phyloP scores from a whole-genome alignment of 2,888 invertebrate genomes.

The Oscheius sp. region DNA sequence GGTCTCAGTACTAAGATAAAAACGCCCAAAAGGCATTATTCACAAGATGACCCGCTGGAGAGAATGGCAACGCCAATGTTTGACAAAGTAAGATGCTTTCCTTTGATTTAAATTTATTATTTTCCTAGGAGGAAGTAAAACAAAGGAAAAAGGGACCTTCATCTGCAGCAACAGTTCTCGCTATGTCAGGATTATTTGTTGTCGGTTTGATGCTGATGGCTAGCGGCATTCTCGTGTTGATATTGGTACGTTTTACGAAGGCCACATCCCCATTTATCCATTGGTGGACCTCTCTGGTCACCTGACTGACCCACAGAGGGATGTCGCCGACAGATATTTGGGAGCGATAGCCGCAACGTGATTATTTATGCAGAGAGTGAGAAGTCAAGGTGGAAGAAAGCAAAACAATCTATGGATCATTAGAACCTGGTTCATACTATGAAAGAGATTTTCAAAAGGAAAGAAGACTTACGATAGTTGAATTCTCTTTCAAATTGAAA shows the following conservation, averaged over 20 bases:
- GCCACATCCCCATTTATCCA: constrained; percentile 5
- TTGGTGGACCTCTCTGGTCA: constrained; percentile 8
- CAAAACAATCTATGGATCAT: too few species aligned
- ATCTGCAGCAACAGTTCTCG: constrained; percentile 65
- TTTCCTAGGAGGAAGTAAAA: constrained; percentile 53
- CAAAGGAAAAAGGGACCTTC: constrained; percentile 66
- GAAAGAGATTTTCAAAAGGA: too few species aligned
- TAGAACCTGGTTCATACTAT: too few species aligned
- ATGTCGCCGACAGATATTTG: constrained; percentile 23
- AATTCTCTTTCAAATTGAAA: too few species aligned
- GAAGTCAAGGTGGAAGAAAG: constrained; percentile 19
- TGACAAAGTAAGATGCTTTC: constrained; percentile 49
- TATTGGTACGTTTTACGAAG: constrained; percentile 53
- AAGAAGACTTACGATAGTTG: too few species aligned
- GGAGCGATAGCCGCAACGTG: constrained; percentile 26
- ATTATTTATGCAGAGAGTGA: constrained; percentile 29
- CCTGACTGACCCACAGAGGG: constrained; percentile 28
- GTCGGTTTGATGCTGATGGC: constrained; percentile 64
- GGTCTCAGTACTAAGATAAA: constrained; percentile 57
- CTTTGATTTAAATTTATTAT: neutral
- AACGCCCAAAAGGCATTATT: constrained; percentile 59
- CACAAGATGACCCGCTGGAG: constrained; percentile 59
- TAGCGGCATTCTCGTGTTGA: constrained; percentile 65
- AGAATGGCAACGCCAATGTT: constrained; percentile 64
- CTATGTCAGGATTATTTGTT: constrained; percentile 67